phyloP scores from a whole-genome alignment of 2,888 invertebrate genomes.

The Microctonus aethiopoides region DNA sequence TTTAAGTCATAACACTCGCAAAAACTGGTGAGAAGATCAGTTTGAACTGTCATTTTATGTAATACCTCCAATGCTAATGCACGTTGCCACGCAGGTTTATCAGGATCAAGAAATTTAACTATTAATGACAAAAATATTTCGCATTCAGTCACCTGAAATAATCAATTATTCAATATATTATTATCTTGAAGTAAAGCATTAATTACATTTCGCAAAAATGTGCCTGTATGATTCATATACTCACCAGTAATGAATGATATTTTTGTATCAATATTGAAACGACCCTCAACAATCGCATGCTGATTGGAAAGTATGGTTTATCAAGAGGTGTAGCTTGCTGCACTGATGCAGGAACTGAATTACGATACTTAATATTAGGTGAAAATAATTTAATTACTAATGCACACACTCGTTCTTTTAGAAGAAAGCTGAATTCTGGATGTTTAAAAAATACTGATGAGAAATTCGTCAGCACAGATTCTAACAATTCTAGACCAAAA shows the following conservation, averaged over 20 bases:
- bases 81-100: conserved; percentile 96
- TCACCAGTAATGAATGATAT: conserved; percentile 89
- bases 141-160: conserved; percentile 90
- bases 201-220: too few relatives aligned
- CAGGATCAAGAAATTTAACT: conserved; percentile 96
- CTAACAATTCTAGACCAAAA: conserved; percentile 94
- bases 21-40: conserved; percentile 88
- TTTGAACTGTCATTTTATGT: conserved; percentile 92
- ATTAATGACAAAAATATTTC: conserved; percentile 98
- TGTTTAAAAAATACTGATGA: conserved; percentile 90
- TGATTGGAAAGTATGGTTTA: conserved; percentile 96
- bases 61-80: conserved; percentile 95
- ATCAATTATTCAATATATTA: too few relatives aligned
- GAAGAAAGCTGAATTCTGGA: conserved; percentile 90
- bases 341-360: conserved; percentile 70
- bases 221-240: conserved; percentile 49
- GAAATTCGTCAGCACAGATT: conserved; percentile 90
- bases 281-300: conserved; percentile 92
- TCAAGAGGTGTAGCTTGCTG: conserved; percentile 79
- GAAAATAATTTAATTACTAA: conserved; percentile 98
- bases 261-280: conserved; percentile 94
- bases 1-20: conserved; percentile 96
- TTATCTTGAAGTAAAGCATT: too few relatives aligned
- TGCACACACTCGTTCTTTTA: conserved; percentile 98
- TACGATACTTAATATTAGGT: conserved; percentile 96